phyloP scores from a whole-genome alignment of 2,888 invertebrate genomes.

The Stenurella melanura region DNA sequence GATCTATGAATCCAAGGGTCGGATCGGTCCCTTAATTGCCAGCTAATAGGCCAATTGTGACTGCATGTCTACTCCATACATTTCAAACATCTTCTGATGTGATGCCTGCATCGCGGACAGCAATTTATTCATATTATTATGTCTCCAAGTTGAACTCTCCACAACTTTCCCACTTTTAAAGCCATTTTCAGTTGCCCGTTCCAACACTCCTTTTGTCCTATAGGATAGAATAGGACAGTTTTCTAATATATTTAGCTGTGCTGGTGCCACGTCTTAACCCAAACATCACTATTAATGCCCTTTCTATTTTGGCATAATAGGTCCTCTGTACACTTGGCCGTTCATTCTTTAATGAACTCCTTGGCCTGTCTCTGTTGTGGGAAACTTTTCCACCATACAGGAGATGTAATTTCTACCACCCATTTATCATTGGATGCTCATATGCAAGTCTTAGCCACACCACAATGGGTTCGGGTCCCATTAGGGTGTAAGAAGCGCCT shows the following conservation, averaged over 20 bases:
- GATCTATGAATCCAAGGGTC: constrained; percentile 82
- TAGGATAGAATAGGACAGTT: constrained; percentile 82
- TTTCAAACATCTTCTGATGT: constrained; percentile 85
- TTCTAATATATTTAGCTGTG: constrained; percentile 77
- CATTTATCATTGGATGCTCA: no score
- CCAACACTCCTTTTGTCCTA: constrained; percentile 84
- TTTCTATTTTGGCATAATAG: no score
- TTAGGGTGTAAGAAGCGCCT: no score
- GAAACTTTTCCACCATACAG: no score
- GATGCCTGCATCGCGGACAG: constrained; percentile 88
- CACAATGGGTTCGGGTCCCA: no score
- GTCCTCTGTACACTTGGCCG: no score
- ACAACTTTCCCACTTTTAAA: constrained; percentile 83
- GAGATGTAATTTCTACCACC: no score
- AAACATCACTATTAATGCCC: no score
- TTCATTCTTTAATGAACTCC: no score
- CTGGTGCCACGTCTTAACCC: constrained; percentile 83
- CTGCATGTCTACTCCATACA: constrained; percentile 87
- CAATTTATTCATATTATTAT: constrained; percentile 85
- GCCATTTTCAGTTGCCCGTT: constrained; percentile 84
- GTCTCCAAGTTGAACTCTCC: constrained; percentile 81
- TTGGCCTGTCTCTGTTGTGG: no score
- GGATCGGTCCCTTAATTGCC: constrained; percentile 86
- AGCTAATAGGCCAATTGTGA: constrained; percentile 94
- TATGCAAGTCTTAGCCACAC: no score